Base-by-base conservation (phyloP, 2,113 vertebrate species). In the Carassius auratus region DNA sequence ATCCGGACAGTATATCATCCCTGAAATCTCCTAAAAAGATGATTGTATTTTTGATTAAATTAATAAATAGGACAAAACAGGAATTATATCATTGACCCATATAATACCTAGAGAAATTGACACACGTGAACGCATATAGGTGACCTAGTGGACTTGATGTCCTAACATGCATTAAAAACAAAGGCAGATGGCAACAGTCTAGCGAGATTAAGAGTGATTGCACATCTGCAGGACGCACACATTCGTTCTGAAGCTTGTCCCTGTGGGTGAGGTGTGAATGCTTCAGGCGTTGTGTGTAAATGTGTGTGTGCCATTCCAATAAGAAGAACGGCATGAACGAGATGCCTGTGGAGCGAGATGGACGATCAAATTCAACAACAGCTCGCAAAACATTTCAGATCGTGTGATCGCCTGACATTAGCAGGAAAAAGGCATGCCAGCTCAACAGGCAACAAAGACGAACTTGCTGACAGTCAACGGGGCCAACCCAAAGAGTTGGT, bases 221-320 rank as follows among this genome's bases (percentile, higher is more conserved):
- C 81, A 90, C 88, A 90, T 87, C 90, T 89, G 88, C 61, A 87
- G 36, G n/a, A 30, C 55, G 26, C 81, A 61, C 26, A 78, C 26
- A 26, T 61, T 71, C 26, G n/a, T 61, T 81, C 71, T 19, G 45
- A 61, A 30, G 75, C 74, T 81, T 23, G 30, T 61, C 71, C 50
- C 38, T 83, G 68, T 68, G 68, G 42, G 81, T 50, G 23, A 74
- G 36, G 76, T 86, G 75, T 83, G 75, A 85, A 81, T 74, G 42
- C 42, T 64, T n/a, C 21, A 62, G 33, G 55, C 48, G 73, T 64
- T 52, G 88, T 61, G 83, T 13, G 17, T 88, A 59, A 57, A 52
- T 42, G 55, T 30, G 82, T 45, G 9, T 38, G 36, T 52, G 17
- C 5, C 38, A 68, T 50, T 81, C 38, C 79, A 81, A 68, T 50